Percentiles rank a stretch among this genome's conserved stretches.
Evolutionary conservation across 1,140 invertebrate species (phyloP).

Genomic region (Andrena cerasifolii): DNA sequence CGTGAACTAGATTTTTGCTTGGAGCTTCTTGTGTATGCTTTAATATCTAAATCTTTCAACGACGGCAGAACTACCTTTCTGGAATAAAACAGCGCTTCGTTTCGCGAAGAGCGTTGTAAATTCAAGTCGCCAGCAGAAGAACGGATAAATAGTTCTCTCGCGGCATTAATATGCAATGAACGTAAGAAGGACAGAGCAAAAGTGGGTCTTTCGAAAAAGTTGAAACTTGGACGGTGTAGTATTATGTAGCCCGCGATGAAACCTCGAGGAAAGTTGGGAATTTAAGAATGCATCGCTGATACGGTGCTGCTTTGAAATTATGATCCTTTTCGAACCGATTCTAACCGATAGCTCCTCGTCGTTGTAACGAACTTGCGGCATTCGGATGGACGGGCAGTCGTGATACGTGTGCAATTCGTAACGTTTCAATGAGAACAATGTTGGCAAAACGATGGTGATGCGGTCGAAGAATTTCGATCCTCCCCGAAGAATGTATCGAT

Average conservation of each 20-base stretch:
- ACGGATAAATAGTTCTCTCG: background rate
- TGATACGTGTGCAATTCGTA: no score
- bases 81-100: background rate
- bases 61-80: no score
- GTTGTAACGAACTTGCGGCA: no score
- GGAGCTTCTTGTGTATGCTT: no score
- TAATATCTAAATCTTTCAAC: background rate
- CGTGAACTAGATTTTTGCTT: no score
- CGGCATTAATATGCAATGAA: conserved; percentile 36
- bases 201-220: background rate
- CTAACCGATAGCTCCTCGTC: no score
- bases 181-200: background rate
- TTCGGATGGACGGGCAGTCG: no score
- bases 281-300: conserved; percentile 10
- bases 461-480: background rate
- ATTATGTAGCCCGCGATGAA: background rate
- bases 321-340: background rate
- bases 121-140: background rate
- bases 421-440: no score
- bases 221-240: background rate
- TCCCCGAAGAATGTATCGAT: conserved; percentile 6
- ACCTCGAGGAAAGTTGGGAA: conserved; percentile 2
- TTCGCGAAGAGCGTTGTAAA: background rate
- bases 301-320: conserved; percentile 13
- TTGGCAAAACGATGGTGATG: no score